phyloP scores from a whole-genome alignment of 2,797 vertebrate genomes.

The Caiman crocodilus region DNA sequence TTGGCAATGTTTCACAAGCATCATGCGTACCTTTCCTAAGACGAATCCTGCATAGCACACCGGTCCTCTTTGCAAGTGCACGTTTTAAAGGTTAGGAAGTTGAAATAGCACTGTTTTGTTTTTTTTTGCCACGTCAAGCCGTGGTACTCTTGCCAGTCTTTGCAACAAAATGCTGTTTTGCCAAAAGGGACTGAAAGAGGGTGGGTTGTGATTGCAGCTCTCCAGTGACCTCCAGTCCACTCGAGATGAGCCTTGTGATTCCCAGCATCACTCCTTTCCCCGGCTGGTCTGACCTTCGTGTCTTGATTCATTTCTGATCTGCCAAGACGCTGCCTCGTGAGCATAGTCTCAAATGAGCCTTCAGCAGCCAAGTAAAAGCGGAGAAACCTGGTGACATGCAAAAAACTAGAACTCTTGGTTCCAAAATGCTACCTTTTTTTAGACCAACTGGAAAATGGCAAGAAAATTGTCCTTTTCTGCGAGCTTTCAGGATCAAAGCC shows the following conservation, averaged over 20 bases:
- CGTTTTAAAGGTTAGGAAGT: not conserved
- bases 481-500: too few relatives aligned
- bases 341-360: constrained; percentile 60
- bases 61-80: not conserved
- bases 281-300: constrained; percentile 30
- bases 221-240: constrained; percentile 64
- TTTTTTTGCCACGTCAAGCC: constrained; percentile 47
- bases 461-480: too few relatives aligned
- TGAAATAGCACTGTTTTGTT: constrained; percentile 20
- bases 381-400: not conserved
- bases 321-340: constrained; percentile 49
- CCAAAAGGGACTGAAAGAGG: constrained; percentile 24
- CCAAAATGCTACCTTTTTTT: too few relatives aligned
- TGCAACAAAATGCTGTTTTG: constrained; percentile 24
- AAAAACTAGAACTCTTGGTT: too few relatives aligned
- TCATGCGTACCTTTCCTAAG: not conserved
- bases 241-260: constrained; percentile 43
- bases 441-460: too few relatives aligned
- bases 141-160: constrained; percentile 49
- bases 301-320: constrained; percentile 41
- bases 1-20: not conserved
- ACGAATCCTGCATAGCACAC: not conserved
- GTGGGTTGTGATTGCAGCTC: constrained; percentile 20
- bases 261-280: constrained; percentile 16
- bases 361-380: constrained; percentile 30